Percentiles rank a stretch among this genome's conserved stretches.
Evolutionary conservation across 1,140 invertebrate species (phyloP).

Genomic region (Chelonus insularis): DNA sequence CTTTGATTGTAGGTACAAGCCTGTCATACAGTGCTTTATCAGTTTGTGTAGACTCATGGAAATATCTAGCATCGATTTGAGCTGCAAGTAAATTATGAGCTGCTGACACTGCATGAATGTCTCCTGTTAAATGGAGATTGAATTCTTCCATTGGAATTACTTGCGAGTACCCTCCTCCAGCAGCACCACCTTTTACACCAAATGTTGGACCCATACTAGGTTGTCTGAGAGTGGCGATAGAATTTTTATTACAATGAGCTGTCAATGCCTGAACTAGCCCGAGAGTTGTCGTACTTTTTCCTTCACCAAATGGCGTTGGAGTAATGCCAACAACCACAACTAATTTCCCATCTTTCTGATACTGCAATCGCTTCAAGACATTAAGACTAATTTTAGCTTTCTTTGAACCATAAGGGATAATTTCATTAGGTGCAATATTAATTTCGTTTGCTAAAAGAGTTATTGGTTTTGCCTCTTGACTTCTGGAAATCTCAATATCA

Average conservation of each 20-base stretch:
- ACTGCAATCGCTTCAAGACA: conserved; percentile 75
- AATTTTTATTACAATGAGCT: conserved; percentile 82
- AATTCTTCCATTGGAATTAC: conserved; percentile 99
- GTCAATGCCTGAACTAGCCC: conserved; percentile 92
- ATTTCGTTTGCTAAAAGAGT: conserved; percentile 79
- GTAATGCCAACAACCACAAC: conserved; percentile 96
- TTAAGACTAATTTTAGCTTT: conserved; percentile 94
- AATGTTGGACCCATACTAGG: conserved; percentile 99
- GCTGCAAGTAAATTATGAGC: conserved; percentile 98
- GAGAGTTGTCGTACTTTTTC: conserved; percentile 95
- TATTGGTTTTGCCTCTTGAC: conserved; percentile 88
- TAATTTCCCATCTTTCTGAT: conserved; percentile 83
- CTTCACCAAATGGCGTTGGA: conserved; percentile 95
- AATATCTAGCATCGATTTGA: conserved; percentile 91
- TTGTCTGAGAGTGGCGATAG: conserved; percentile 95
- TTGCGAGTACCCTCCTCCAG: conserved; percentile 91
- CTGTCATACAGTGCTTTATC: conserved; percentile 86
- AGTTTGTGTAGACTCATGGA: conserved; percentile 90
- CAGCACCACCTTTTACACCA: conserved; percentile 96
- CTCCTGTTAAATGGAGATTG: conserved; percentile 97
- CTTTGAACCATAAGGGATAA: conserved; percentile 88
- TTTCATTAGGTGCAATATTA: conserved; percentile 78
- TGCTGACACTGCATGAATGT: conserved; percentile 97
- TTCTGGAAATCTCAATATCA: conserved; percentile 87
- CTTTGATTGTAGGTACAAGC: conserved; percentile 81